Base-by-base conservation (phyloP, 2,888 invertebrate genomes). In the Pandemis corylana region DNA sequence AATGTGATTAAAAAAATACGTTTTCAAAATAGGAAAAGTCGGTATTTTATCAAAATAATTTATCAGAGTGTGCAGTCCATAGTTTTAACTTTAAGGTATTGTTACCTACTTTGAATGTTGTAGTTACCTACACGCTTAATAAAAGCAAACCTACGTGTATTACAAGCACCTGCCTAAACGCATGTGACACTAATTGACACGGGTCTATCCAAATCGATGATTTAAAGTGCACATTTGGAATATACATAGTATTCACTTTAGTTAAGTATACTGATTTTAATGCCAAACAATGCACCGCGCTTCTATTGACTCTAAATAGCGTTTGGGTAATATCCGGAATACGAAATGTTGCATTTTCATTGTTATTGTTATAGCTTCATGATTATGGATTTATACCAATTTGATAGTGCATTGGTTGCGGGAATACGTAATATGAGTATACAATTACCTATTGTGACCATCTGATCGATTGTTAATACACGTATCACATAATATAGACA, bases 291-390 rank as follows among this genome's bases (percentile, higher is more conserved):
- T 71, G 71, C 61, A 71, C 46, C 63, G 68, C 56, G 64, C 51
- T 70, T 53, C 74, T 71, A 75, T 75, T 67, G 71, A 70, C 67
- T 65, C 46, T 56, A 74, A 73, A 74, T 70, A 74, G 63, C 70
- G 53, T 75, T 67, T 70, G 36, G 62, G 66, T 41, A 67, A 28
- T 71, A 67, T 75, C 53, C 67, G 53, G 71, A 62, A 63, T 67
- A 53, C 42, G 15, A 56, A 72, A 66, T 56, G 61, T 46, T 56
- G 61, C 66, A 51, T 70, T 53, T 67, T 46, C 13, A 71, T 67
- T 75, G 64, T 67, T 73, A 49, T 69, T 64, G 73, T 69, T 61
- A 61, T 61, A 66, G 68, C 59, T 49, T 49, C 56, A 65, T 72
- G 49, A 65, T 65, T 65, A 56, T 71, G 46, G 41, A 46, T 62